Conservation (phyloP, 2,797 vertebrate genomes). For the Gymnothorax reevesii region DNA sequence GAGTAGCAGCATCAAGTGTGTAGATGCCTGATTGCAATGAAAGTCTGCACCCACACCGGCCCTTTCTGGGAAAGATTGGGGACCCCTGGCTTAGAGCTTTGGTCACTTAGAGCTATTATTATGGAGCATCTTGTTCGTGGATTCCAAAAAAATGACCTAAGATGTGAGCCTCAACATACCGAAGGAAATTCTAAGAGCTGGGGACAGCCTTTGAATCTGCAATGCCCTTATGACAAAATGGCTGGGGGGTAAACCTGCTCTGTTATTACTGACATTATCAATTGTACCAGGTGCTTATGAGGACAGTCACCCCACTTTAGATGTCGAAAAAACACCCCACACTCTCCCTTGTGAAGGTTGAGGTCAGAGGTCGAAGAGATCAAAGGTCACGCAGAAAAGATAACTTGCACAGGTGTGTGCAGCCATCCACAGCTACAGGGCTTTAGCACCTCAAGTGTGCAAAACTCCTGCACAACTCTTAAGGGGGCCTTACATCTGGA, state of each 20-base stretch:
- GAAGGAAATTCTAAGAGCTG: neutral
- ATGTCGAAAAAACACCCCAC: constrained; percentile 32
- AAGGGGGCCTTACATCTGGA: neutral
- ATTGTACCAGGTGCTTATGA: neutral
- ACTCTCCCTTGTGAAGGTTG: neutral
- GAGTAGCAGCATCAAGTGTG: no score
- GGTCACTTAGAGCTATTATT: neutral
- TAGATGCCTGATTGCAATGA: no score
- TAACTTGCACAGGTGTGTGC: constrained; percentile 18
- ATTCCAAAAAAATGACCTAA: constrained; percentile 1
- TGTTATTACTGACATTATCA: neutral
- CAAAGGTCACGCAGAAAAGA: constrained; percentile 16
- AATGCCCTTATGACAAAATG: neutral
- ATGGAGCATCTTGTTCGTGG: neutral
- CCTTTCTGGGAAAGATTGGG: no score
- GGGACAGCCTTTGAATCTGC: neutral
- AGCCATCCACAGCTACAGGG: neutral
- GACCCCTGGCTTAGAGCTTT: neutral
- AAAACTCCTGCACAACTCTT: neutral
- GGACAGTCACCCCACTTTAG: constrained; percentile 24
- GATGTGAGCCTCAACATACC: neutral
- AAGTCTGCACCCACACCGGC: no score
- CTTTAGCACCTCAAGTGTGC: neutral
- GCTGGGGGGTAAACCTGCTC: neutral
- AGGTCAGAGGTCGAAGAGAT: constrained; percentile 9